Percentiles rank a stretch among this genome's conserved stretches.
Evolutionary conservation across 1,140 invertebrate species (phyloP).

Genomic region (Drosophila subpulchrella): DNA sequence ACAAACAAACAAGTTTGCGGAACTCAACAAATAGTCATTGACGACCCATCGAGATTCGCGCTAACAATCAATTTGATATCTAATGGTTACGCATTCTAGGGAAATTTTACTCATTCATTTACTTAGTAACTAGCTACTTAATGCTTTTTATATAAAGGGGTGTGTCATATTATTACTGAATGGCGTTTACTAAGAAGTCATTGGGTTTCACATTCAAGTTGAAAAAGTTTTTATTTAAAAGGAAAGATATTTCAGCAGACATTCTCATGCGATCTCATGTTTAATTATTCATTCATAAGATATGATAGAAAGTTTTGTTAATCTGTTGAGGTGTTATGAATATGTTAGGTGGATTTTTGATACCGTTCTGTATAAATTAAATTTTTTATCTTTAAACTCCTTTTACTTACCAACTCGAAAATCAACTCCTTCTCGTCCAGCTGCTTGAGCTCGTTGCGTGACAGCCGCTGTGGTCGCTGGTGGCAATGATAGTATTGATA

Average conservation of each 20-base stretch:
- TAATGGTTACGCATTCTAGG: constrained; percentile 17
- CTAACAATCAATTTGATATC: constrained; percentile 32
- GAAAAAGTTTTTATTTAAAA: too few species aligned
- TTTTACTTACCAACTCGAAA: constrained; percentile 92
- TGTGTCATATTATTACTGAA: neutral
- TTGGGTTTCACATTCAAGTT: neutral
- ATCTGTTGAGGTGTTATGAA: too few species aligned
- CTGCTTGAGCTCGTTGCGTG: constrained; percentile 92
- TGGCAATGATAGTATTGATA: constrained; percentile 68
- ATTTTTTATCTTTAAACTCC: too few species aligned
- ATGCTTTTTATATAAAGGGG: neutral
- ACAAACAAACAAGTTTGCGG: constrained; percentile 40
- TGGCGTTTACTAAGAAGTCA: neutral
- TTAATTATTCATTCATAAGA: too few species aligned
- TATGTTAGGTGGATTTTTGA: neutral
- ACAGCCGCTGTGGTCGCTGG: constrained; percentile 88
- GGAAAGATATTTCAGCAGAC: too few species aligned
- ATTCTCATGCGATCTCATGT: too few species aligned
- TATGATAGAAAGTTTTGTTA: too few species aligned
- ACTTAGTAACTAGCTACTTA: neutral
- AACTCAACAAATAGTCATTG: constrained; percentile 33
- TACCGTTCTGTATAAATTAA: too few species aligned
- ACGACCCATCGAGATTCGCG: constrained; percentile 35
- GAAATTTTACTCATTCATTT: neutral
- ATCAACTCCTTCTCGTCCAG: constrained; percentile 97